Percentiles rank a stretch among this genome's conserved stretches.
Conservation (phyloP, 2,888 invertebrate genomes). For the Pyrrhia umbra region DNA sequence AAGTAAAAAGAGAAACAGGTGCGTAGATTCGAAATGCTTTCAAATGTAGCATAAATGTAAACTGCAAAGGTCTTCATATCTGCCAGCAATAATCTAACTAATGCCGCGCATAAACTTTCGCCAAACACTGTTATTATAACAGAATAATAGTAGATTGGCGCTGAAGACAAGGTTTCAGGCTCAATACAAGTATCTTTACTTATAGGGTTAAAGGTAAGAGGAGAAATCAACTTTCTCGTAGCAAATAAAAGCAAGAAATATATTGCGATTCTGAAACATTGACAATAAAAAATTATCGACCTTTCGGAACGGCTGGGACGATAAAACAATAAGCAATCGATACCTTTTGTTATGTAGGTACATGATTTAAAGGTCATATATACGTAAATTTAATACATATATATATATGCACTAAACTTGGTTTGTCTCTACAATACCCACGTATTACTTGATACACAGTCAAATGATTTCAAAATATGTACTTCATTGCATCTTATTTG, state of each 20-base stretch:
- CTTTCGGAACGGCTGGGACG: constrained; percentile 68
- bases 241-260: constrained; percentile 67
- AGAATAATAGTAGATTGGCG: constrained; percentile 35
- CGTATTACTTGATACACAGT: neutral
- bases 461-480: neutral
- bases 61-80: constrained; percentile 15
- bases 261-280: constrained; percentile 63
- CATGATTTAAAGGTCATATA: constrained; percentile 27
- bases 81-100: constrained; percentile 19
- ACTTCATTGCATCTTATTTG: neutral
- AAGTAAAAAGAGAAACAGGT: constrained; percentile 66
- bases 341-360: constrained; percentile 57
- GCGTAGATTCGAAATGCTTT: constrained; percentile 47
- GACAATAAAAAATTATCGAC: constrained; percentile 72
- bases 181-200: constrained; percentile 37
- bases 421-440: neutral
- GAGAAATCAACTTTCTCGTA: constrained; percentile 63
- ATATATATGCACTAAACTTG: no score
- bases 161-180: constrained; percentile 46
- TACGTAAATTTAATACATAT: neutral
- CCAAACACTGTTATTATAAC: constrained; percentile 38
- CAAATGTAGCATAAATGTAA: constrained; percentile 35
- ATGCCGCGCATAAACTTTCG: constrained; percentile 42
- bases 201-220: constrained; percentile 58
- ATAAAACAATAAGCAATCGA: constrained; percentile 74